Evolutionary conservation across 2,797 vertebrate species (phyloP).

Genomic region (Bryconaethiops microstoma): DNA sequence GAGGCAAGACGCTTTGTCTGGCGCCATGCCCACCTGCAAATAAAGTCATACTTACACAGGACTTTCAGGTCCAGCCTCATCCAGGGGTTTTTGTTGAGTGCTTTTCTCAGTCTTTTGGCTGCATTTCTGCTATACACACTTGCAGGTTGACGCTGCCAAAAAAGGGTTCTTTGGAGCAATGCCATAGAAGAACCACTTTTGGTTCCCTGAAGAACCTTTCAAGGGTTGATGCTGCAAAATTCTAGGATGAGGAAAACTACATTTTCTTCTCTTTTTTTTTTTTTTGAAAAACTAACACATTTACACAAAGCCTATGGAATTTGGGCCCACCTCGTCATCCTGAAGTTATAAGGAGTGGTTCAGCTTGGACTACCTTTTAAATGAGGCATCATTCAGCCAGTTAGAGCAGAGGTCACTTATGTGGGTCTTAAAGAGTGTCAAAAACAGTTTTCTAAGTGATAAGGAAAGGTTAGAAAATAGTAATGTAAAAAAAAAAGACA

Average conservation of each 20-base stretch:
- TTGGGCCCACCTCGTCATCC: too few species aligned
- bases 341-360: too few species aligned
- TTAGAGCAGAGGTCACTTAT: too few species aligned
- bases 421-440: too few species aligned
- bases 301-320: too few species aligned
- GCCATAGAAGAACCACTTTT: not conserved
- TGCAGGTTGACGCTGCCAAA: not conserved
- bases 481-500: too few species aligned
- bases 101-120: conserved; percentile 22
- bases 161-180: not conserved
- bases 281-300: not conserved
- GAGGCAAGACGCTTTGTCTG: conserved; percentile 44
- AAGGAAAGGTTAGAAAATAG: too few species aligned
- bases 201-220: not conserved
- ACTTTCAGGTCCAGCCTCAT: conserved; percentile 25
- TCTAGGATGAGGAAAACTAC: not conserved
- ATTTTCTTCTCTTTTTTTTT: not conserved
- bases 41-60: conserved; percentile 38
- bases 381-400: too few species aligned
- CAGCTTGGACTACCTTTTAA: too few species aligned
- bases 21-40: conserved; percentile 44
- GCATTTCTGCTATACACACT: not conserved
- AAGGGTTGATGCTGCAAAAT: not conserved
- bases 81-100: not conserved
- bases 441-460: too few species aligned